These are phyloP conservation scores for Drosophila pruinosa DNA, from an alignment of 1,140 invertebrate species.

Conservation along the genomic window DNA sequence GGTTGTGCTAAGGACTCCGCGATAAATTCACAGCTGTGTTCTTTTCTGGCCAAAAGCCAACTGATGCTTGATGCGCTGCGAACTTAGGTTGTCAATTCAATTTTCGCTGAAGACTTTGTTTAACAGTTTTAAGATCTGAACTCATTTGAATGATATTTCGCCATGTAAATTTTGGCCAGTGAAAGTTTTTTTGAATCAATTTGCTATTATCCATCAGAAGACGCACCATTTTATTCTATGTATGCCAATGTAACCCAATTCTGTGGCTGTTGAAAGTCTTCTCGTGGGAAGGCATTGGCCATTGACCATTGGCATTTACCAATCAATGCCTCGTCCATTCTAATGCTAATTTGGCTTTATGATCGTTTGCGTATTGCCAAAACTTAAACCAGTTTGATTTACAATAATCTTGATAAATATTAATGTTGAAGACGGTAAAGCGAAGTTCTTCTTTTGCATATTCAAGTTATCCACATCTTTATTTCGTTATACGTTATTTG, in stretches of 20 bases:
- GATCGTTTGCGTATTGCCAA: background rate
- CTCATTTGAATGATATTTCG: conserved; percentile 29
- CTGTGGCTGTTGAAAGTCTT: conserved; percentile 31
- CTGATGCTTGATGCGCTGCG: conserved; percentile 22
- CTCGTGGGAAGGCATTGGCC: conserved; percentile 38
- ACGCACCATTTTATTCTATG: conserved; percentile 27
- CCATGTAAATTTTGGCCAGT: conserved; percentile 10
- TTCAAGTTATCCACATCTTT: background rate
- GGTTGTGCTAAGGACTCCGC: background rate
- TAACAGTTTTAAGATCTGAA: background rate
- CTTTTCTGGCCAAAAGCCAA: conserved; percentile 27
- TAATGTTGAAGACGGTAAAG: background rate
- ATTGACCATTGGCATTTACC: conserved; percentile 24
- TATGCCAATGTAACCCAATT: conserved; percentile 51
- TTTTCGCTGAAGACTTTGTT: conserved; percentile 3
- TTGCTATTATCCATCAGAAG: conserved; percentile 35
- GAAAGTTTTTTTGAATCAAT: conserved; percentile 28
- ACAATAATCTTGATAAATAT: background rate
- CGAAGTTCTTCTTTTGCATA: background rate
- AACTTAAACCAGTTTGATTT: conserved; percentile 19
- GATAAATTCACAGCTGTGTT: conserved; percentile 2
- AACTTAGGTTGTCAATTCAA: conserved; percentile 40
- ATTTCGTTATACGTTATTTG: background rate
- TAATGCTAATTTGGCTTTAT: conserved; percentile 59
- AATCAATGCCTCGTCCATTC: conserved; percentile 37